Evolutionary conservation across 2,113 vertebrate genomes (phyloP).

Genomic region (Aegithalos caudatus): DNA sequence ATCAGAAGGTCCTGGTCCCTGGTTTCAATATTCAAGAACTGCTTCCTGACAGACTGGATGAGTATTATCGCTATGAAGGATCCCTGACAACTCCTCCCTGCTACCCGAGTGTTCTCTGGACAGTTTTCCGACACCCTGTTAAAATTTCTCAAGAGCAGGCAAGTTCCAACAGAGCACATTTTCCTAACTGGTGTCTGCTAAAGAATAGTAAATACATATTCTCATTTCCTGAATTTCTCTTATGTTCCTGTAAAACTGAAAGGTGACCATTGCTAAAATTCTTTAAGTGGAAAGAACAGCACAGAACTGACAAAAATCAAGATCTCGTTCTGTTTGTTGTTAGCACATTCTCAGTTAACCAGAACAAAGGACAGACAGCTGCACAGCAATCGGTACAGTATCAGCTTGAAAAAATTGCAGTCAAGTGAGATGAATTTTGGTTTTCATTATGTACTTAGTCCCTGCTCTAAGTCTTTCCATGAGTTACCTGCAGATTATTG

Average conservation of each 20-base stretch:
- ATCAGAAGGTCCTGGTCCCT: conserved; percentile 77
- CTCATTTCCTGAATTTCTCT: not conserved
- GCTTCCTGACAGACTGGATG: conserved; percentile 80
- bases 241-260: not conserved
- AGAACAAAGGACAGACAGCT: not conserved
- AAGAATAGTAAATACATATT: not conserved
- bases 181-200: not conserved
- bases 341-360: not conserved
- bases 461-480: not conserved
- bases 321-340: not conserved
- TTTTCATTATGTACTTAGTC: not conserved
- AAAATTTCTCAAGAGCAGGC: conserved; percentile 88
- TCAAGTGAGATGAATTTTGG: not conserved
- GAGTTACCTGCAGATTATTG: not conserved
- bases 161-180: not conserved
- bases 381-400: not conserved
- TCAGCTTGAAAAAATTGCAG: not conserved
- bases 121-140: conserved; percentile 83
- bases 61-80: conserved; percentile 91
- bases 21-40: conserved; percentile 84
- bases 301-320: not conserved
- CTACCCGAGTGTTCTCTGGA: conserved; percentile 92
- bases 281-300: not conserved
- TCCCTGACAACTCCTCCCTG: conserved; percentile 97
- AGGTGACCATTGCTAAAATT: not conserved